Conservation (phyloP, 2,113 vertebrate genomes). For the Tenebrosternarchus preto region DNA sequence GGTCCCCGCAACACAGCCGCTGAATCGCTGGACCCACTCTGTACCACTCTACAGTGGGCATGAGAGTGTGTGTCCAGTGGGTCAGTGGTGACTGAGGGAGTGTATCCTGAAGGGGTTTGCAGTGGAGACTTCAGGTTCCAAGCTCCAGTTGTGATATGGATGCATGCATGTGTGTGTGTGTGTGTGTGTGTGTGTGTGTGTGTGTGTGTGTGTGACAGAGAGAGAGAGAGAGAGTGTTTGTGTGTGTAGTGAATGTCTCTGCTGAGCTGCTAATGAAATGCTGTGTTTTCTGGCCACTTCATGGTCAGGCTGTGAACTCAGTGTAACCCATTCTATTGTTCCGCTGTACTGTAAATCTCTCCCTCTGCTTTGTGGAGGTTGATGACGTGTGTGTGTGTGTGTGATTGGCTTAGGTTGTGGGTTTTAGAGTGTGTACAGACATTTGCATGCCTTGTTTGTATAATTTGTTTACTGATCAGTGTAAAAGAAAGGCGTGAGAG, state of each 20-base stretch:
- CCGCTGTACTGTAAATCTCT: conserved; percentile 35
- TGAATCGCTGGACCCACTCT: neutral
- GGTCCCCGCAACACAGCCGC: neutral
- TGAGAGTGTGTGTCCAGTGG: neutral
- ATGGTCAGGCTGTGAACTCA: conserved; percentile 45
- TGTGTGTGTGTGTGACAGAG: neutral
- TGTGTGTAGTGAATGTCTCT: conserved; percentile 30
- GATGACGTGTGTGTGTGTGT: conserved; percentile 21
- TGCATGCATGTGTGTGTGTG: conserved; percentile 1
- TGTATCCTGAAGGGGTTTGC: conserved; percentile 2
- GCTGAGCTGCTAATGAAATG: conserved; percentile 51
- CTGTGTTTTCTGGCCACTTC: conserved; percentile 37
- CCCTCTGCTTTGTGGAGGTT: conserved; percentile 14
- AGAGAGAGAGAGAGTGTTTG: neutral
- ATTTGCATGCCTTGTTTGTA: conserved; percentile 31
- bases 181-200: conserved; percentile 16
- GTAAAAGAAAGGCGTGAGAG: conserved; percentile 21
- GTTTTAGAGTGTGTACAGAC: conserved; percentile 21
- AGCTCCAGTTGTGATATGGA: conserved; percentile 2
- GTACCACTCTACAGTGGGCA: neutral
- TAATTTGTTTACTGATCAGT: conserved; percentile 39
- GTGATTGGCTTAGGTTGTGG: conserved; percentile 18
- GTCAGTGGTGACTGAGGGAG: neutral
- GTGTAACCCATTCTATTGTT: conserved; percentile 49
- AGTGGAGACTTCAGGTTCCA: neutral